Base-by-base conservation (phyloP, 2,888 invertebrate species). In the Miltochrista miniata region DNA sequence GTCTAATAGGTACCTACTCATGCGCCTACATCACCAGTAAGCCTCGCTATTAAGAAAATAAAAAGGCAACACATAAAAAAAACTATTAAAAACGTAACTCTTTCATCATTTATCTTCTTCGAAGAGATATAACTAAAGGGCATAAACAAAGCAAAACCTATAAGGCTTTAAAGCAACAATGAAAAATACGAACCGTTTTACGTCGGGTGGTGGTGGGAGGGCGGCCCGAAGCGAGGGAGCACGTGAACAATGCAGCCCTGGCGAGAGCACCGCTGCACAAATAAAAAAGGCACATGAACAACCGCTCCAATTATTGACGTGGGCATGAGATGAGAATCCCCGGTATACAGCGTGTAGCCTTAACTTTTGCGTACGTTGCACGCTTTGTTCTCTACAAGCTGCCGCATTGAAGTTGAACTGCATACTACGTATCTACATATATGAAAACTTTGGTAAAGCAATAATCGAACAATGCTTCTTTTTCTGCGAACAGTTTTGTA, bases 131-230 rank as follows among this genome's bases (percentile, higher is more conserved):
- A 24, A 24, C 18, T 24, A 88, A 87, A 87, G 83, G 82, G 83
- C 83, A 85, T 86, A 90, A 90, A 90, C 88, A 90, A 89, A 89
- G 82, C 81, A 90, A 87, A 90, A 90, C 87, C 89, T 90, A 90
- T 90, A 90, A 89, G 86, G 85, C 81, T 89, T 86, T 87, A 88
- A 84, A 89, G 87, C 86, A 90, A 90, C 90, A 90, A 90, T 90
- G 90, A 91, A 90, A 90, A 90, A 90, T 90, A 90, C 90, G 87
- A 83, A 90, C 90, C 90, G 88, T 87, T 90, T 88, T 85, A 82
- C 80, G 87, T 79, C 63, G 83, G 82, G 80, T 66, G 73, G 75
- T 68, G 71, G 64, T 64, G 72, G 59, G 72, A 47, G 57, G 69
- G 67, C 59, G 75, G 65, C 63, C 73, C 59, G 70, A 70, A 33